Percentiles rank a stretch among this genome's conserved stretches.
Evolutionary conservation across 1,140 invertebrate species (phyloP).

Genomic region (Calliphora vicina): DNA sequence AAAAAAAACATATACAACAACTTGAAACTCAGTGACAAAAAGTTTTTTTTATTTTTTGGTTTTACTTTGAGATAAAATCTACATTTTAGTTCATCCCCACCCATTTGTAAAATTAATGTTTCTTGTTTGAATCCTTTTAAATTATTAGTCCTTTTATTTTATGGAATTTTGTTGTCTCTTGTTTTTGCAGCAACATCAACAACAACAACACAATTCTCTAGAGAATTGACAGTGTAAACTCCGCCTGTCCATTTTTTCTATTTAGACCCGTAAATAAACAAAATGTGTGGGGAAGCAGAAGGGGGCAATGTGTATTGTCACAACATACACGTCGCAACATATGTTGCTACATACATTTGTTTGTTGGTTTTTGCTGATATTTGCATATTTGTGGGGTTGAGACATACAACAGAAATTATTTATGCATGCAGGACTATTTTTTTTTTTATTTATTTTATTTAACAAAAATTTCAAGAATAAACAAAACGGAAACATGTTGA

Average conservation of each 20-base stretch:
- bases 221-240: constrained; percentile 12
- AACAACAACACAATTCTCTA: no score
- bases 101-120: background rate
- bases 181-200: background rate
- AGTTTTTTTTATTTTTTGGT: background rate
- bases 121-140: constrained; percentile 1
- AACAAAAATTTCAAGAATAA: background rate
- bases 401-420: background rate
- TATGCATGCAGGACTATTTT: background rate
- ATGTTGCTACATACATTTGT: background rate
- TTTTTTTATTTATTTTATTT: background rate
- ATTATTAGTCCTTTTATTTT: background rate
- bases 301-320: background rate
- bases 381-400: background rate
- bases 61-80: background rate
- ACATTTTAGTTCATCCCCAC: background rate
- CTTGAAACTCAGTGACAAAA: background rate
- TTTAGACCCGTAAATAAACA: background rate
- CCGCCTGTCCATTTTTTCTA: background rate
- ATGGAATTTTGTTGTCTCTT: background rate
- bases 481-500: background rate
- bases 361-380: background rate
- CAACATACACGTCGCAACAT: background rate
- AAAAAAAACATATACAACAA: background rate
- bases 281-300: background rate